Evolutionary conservation across 2,888 invertebrate genomes (phyloP).

Genomic region (Microchrysa polita): DNA sequence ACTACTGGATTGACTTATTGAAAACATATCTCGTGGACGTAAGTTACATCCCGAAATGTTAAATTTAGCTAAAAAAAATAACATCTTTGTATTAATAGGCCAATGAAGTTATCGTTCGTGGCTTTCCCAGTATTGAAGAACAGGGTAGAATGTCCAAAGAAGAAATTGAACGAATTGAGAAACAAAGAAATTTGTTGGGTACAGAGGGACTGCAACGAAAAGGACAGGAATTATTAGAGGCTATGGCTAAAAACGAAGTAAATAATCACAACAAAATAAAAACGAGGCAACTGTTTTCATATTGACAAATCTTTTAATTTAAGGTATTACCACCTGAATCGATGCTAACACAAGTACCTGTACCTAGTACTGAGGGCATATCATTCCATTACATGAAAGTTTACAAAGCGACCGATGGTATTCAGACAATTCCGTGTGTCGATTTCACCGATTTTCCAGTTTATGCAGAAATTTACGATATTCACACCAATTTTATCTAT

Average conservation of each 20-base stretch:
- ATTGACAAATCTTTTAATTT: conserved; percentile 49
- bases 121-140: conserved; percentile 72
- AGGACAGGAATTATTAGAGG: conserved; percentile 70
- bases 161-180: conserved; percentile 76
- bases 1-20: conserved; percentile 79
- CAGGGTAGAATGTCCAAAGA: conserved; percentile 74
- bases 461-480: conserved; percentile 79
- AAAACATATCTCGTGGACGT: conserved; percentile 66
- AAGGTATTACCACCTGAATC: conserved; percentile 76
- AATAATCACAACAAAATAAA: conserved; percentile 19
- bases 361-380: conserved; percentile 78
- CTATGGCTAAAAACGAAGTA: conserved; percentile 81
- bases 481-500: conserved; percentile 85
- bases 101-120: conserved; percentile 54
- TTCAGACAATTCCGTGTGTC: conserved; percentile 66
- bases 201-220: conserved; percentile 74
- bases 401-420: conserved; percentile 56
- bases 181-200: conserved; percentile 73
- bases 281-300: too few species aligned
- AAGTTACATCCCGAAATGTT: conserved; percentile 28
- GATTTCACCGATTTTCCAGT: conserved; percentile 74
- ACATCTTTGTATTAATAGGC: conserved; percentile 10
- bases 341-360: conserved; percentile 76
- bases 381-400: conserved; percentile 72
- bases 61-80: conserved; percentile 1